A percentile compares a stretch with the other conserved stretches of the same genome.
Conservation (phyloP, 2,113 vertebrate species). For the Taxidea taxus region DNA sequence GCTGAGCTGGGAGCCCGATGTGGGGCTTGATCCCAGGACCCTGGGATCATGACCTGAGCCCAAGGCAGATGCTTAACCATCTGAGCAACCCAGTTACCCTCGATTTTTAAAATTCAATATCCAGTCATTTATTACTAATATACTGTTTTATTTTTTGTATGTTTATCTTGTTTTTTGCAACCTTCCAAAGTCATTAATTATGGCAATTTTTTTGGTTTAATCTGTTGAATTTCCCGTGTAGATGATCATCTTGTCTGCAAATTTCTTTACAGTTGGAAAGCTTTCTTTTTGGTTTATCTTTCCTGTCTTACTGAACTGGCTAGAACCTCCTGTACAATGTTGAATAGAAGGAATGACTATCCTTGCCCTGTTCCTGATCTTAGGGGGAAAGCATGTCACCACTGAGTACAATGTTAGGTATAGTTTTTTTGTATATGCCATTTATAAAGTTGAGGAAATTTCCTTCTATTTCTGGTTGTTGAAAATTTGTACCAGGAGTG, state of each 20-base stretch:
- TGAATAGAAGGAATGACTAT: not conserved
- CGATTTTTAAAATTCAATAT: not conserved
- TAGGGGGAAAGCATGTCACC: not conserved
- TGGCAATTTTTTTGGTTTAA: not conserved
- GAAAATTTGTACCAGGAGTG: not conserved
- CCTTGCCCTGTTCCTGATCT: not conserved
- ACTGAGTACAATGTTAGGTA: not conserved
- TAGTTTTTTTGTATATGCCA: not conserved
- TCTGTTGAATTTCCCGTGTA: not conserved
- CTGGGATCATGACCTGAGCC: no score
- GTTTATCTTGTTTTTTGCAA: not conserved
- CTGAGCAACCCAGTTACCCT: no score
- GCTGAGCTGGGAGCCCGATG: no score
- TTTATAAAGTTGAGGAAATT: not conserved
- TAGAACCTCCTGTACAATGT: not conserved
- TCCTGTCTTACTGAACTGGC: not conserved
- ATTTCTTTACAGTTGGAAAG: not conserved
- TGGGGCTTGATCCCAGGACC: no score
- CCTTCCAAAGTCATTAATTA: not conserved
- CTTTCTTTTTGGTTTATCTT: not conserved
- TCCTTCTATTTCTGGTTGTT: not conserved
- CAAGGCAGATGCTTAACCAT: no score
- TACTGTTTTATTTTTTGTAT: not conserved
- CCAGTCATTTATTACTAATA: not conserved
- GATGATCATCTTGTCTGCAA: not conserved